phyloP scores from a whole-genome alignment of 2,797 vertebrate genomes.

The Galagoides demidoff region DNA sequence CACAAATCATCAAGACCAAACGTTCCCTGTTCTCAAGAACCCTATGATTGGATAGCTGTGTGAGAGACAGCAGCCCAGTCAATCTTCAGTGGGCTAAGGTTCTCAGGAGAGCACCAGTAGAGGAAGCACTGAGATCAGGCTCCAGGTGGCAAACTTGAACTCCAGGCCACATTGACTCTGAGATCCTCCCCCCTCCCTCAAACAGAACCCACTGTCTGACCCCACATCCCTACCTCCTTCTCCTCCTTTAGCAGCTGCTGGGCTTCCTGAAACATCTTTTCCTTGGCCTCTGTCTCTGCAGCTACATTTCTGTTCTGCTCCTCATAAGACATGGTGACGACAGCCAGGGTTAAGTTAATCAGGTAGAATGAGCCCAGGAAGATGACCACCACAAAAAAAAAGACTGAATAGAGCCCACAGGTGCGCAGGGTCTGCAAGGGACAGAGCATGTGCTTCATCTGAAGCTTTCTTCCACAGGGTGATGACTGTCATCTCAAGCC shows the following conservation, averaged over 20 bases:
- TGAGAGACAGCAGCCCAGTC: neutral
- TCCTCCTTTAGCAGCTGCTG: slow-evolving; percentile 82
- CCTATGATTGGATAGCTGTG: neutral
- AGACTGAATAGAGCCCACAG: slow-evolving; percentile 76
- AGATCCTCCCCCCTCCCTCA: no score
- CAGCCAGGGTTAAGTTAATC: slow-evolving; percentile 89
- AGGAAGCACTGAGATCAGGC: neutral
- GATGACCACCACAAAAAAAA: slow-evolving; percentile 87
- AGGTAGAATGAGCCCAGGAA: slow-evolving; percentile 90
- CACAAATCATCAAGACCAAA: neutral
- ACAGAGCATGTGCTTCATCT: neutral
- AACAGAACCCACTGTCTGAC: neutral
- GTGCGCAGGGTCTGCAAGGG: slow-evolving; percentile 83
- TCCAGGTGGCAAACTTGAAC: neutral
- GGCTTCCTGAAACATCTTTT: slow-evolving; percentile 86
- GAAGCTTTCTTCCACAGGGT: neutral
- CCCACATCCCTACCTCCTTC: slow-evolving; percentile 80
- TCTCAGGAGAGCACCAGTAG: neutral
- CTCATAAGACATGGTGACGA: slow-evolving; percentile 89
- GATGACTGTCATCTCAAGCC: neutral
- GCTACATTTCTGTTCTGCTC: slow-evolving; percentile 86
- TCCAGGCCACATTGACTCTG: neutral
- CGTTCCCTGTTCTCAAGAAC: neutral
- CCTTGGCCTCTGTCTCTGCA: slow-evolving; percentile 86
- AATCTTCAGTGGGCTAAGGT: neutral